Evolutionary conservation across 2,888 invertebrate species (phyloP), one percentile per base, ranked within the genome.

Genomic region (Cotesia congregata): DNA sequence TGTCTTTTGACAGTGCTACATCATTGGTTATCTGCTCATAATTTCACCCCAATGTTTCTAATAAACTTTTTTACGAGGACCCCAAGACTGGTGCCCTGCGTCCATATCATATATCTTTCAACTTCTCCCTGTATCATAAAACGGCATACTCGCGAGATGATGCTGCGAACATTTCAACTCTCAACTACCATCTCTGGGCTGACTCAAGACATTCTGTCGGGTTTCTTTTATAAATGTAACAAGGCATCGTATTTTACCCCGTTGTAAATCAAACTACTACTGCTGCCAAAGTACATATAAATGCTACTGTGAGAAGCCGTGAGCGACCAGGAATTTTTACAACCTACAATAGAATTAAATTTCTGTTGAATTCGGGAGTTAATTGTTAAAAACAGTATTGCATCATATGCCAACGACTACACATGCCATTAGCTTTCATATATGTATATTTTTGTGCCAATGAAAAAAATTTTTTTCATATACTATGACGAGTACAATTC

Each of bases 41-140:
- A 80, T 79, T 72, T 77, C 74, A 79, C 74, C 76, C 77, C 72
- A 72, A 41, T 67, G 75, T 72, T 76, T 67, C 75, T 71, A 76
- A 79, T 82, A 83, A 84, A 79, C 80, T 79, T 30, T 80, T 86
- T 83, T 86, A 85, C 79, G 80, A 78, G 77, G 71, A 69, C 74
- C 80, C 75, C 75, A 69, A 80, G 77, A 79, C 84, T 81, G 80
- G 79, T 82, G 81, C 77, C 80, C 75, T 80, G 50, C 38, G 62
- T 50, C 69, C 74, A 20, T 79, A 76, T 81, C 79, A 74, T 82
- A 82, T 81, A 80, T 78, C 79, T 75, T 80, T 78, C 79, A 72
- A 72, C 74, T 73, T 72, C 77, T 40, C 70, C 64, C 72, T 69
- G 59, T 74, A 77, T 78, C 81, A 80, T 80, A 82, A 81, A 82